These are phyloP conservation scores for Cantharis rustica DNA, from an alignment of 2,888 invertebrate species.

Conservation along the genomic window DNA sequence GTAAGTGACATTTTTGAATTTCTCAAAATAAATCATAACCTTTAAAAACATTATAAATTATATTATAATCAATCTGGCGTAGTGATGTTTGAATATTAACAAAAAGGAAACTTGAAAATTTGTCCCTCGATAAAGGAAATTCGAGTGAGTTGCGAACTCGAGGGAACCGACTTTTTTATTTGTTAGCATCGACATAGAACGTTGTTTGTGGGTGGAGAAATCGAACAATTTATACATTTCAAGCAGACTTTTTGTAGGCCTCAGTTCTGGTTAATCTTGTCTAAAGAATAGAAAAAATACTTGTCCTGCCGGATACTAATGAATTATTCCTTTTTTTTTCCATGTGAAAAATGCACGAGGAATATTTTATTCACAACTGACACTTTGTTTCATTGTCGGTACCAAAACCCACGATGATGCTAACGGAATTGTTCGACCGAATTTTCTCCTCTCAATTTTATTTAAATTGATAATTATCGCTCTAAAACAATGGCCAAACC, in stretches of 20 bases:
- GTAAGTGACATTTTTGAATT: neutral
- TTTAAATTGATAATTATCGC: neutral
- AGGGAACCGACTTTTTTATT: conserved; percentile 42
- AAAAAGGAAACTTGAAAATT: conserved; percentile 35
- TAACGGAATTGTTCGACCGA: neutral
- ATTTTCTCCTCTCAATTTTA: neutral
- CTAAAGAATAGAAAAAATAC: conserved; percentile 26
- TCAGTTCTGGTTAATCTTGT: conserved; percentile 27
- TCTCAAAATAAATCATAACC: neutral
- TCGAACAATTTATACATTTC: conserved; percentile 46
- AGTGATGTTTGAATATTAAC: conserved; percentile 29
- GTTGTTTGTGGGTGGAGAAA: conserved; percentile 45
- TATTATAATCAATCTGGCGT: conserved; percentile 18
- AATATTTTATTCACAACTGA: neutral
- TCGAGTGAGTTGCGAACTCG: conserved; percentile 37
- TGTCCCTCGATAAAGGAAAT: conserved; percentile 40
- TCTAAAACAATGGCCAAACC: neutral
- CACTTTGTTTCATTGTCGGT: neutral
- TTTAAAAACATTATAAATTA: conserved; percentile 5
- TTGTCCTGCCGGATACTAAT: conserved; percentile 21
- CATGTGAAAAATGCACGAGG: neutral
- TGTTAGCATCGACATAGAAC: conserved; percentile 44
- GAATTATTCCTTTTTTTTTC: conserved; percentile 19
- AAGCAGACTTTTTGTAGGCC: conserved; percentile 36
- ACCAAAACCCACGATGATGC: neutral